Base-by-base conservation (phyloP, 2,113 vertebrate species). In the Apodemus sylvaticus region DNA sequence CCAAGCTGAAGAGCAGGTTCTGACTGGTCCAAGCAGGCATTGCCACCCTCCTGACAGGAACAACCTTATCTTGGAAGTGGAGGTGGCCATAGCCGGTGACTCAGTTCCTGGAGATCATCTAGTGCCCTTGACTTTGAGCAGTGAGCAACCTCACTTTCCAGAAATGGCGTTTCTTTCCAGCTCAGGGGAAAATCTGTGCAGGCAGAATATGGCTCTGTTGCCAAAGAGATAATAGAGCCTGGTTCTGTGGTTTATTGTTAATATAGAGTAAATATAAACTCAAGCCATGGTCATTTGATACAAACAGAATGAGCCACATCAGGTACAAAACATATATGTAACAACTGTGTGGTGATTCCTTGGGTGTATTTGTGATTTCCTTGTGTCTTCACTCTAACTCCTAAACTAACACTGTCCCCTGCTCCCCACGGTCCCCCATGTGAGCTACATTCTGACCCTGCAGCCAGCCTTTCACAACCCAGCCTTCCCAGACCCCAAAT, bases 21-120 rank as follows among this genome's bases (percentile, higher is more conserved):
- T 48, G 79, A 58, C 91, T 62, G 34, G 90, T 68, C 85, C 81
- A 60, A 86, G 87, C 51, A 76, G 74, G 87, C 51, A 12, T 10
- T 82, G 85, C 13, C 85, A 58, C 31, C 78, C 81, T 94, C 39
- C 53, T 58, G 81, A 93, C 92, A 94, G 34, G 60, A 45, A 58
- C 19, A 29, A 20, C 13, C 70, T 34, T 90, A 53, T 53, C 86
- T 48, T 86, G 64, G 76, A 88, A 95, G 70, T 34, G 36, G 71
- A 48, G 48, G 78, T 79, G 34, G 45, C 51, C 82, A 55, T 55
- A 86, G 60, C 31, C 45, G 76, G 92, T 73, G 60, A 86, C 73
- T 76, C 82, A 73, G 9, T 82, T 39, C 73, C 45, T 60, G 89
- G 45, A 96, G 51, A 53, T 70, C 58, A 45, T 58, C 60, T 31